Evolutionary conservation across 2,888 invertebrate genomes (phyloP).

Genomic region (Ashinkailepas kermadecensis): DNA sequence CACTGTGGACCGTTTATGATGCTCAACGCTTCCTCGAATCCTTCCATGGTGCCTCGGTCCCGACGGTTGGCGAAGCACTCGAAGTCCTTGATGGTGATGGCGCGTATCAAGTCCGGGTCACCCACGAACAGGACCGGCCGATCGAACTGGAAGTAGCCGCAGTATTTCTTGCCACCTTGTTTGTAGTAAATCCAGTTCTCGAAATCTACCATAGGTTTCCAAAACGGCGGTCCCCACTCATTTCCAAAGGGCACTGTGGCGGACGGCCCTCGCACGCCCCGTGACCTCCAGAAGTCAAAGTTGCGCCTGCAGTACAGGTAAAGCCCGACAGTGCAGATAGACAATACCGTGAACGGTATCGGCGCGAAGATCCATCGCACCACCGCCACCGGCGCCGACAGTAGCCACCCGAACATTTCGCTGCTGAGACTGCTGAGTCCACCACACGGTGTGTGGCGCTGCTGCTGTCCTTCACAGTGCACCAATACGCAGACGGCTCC

Average conservation of each 20-base stretch:
- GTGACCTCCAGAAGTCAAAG: background rate
- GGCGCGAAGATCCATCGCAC: conserved; percentile 31
- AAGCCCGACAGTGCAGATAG: background rate
- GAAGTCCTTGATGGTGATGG: conserved; percentile 12
- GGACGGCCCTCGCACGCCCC: background rate
- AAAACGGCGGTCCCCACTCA: background rate
- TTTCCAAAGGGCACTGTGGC: background rate
- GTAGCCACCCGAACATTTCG: background rate
- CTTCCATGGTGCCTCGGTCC: background rate
- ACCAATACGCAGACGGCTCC: no score
- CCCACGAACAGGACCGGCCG: background rate
- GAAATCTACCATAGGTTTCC: background rate
- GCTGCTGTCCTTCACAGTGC: no score
- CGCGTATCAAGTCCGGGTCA: conserved; percentile 4
- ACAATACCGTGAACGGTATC: conserved; percentile 35
- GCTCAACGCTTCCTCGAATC: background rate
- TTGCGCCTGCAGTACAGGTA: background rate
- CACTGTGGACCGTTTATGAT: background rate
- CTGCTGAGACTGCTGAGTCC: no score
- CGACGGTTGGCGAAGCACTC: background rate
- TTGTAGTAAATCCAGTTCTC: background rate
- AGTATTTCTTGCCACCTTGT: conserved; percentile 1
- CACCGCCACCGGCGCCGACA: background rate
- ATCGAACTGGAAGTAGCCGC: background rate
- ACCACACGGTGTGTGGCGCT: no score